Evolutionary conservation across 2,888 invertebrate species (phyloP), one percentile per base, ranked within the genome.

Genomic region (Escarpia spicata): DNA sequence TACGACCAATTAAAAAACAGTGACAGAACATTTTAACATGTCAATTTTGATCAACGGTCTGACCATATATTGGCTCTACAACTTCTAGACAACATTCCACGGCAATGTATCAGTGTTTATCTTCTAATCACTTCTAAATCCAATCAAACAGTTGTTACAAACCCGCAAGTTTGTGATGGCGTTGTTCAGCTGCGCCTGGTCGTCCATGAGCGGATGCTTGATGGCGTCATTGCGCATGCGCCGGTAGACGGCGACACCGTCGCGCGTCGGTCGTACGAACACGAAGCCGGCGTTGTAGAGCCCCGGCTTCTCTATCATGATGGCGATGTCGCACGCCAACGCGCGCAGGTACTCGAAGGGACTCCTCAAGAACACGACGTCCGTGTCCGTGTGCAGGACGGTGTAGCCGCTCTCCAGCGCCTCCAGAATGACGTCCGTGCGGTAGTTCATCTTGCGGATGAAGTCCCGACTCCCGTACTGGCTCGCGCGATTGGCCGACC

Each of bases 211-310:
- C 19, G 12, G 52, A 8, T 92, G 91, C n/a, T 58, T 31, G 31
- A 90, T 92, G 26, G 93, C 93, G 19, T 91, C 91, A 31, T 10
- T 90, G 60, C 93, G 52, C 60, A 93, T 45, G 19, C 89, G n/a
- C 58, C 45, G 43, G 92, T 93, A 93, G 44, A 93, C 91, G 37
- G 91, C 31, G 31, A 92, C 89, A 10, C 92, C 45, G 4, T 75
- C 90, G 19, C 44, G 26, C 9, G 92, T 93, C 45, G 93, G 93
- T 44, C 91, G 92, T 45, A 93, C 91, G 92, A 93, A 45, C 31
- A 92, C 44, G 93, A 93, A 93, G 10, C 93, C 93, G 2, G 93
- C 93, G 92, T 93, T 93, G 91, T 93, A 92, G 45, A 58, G 92
- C 31, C 43, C 60, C 37, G 60, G 90, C 93, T 93, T 93, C 93